These are phyloP conservation scores for Lordiphosa collinella DNA, from an alignment of 1,140 invertebrate species.

Conservation along the genomic window DNA sequence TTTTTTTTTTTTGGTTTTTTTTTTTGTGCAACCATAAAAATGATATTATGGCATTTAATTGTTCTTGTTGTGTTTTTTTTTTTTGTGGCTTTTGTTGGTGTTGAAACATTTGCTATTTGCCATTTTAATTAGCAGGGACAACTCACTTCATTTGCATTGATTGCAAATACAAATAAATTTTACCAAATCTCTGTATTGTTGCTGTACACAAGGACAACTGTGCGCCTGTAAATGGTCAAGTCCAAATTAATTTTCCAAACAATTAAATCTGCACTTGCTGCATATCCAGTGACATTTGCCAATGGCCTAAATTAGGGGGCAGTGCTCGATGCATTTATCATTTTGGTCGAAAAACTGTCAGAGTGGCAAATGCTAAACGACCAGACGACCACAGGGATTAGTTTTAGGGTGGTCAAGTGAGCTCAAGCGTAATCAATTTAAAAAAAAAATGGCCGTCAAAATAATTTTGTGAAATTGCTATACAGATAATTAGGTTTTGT, in stretches of 20 bases:
- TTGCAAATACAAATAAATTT: no score
- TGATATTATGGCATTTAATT: slow-evolving; percentile 9
- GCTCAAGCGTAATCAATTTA: no score
- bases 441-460: no score
- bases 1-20: slow-evolving; percentile 10
- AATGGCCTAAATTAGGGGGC: slow-evolving; percentile 39
- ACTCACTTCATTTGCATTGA: slow-evolving; percentile 37
- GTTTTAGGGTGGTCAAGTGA: no score
- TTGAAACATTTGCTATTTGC: slow-evolving; percentile 13
- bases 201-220: no score
- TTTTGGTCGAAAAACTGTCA: no score
- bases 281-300: slow-evolving; percentile 43
- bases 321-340: no score
- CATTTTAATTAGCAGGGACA: slow-evolving; percentile 33
- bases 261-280: slow-evolving; percentile 37
- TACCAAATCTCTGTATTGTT: no score
- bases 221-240: slow-evolving; percentile 4
- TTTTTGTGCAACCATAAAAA: neutral
- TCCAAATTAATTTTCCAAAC: slow-evolving; percentile 66
- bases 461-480: no score
- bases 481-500: no score
- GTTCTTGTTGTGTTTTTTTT: slow-evolving; percentile 8
- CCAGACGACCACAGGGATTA: no score
- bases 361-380: no score
- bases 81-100: neutral